These are phyloP conservation scores for Diogma glabrata DNA, from an alignment of 2,888 invertebrate species.

Conservation along the genomic window DNA sequence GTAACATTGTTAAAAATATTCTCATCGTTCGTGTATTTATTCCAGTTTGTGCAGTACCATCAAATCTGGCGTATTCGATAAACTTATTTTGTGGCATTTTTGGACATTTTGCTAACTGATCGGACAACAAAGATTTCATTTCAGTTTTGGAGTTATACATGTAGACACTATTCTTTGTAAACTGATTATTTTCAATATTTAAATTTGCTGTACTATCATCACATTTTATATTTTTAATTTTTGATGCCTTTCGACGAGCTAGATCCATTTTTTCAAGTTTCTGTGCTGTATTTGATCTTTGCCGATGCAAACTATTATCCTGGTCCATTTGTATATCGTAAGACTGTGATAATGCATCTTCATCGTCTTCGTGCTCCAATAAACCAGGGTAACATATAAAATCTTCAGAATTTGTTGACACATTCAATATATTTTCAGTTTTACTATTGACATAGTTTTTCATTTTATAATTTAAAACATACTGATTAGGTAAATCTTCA, in stretches of 20 bases:
- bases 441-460: conserved; percentile 33
- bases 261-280: conserved; percentile 80
- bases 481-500: conserved; percentile 61
- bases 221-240: conserved; percentile 66
- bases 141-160: too few species aligned
- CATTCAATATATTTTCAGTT: conserved; percentile 18
- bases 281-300: conserved; percentile 79
- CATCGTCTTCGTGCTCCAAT: conserved; percentile 64
- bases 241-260: conserved; percentile 67
- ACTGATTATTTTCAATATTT: conserved; percentile 37
- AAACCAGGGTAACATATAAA: conserved; percentile 63
- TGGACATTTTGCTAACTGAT: conserved; percentile 65
- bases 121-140: conserved; percentile 53
- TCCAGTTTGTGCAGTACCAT: conserved; percentile 74
- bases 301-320: conserved; percentile 50
- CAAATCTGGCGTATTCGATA: conserved; percentile 80
- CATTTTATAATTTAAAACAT: conserved; percentile 32
- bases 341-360: conserved; percentile 52
- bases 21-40: conserved; percentile 72
- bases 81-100: conserved; percentile 75
- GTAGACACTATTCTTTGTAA: conserved; percentile 35
- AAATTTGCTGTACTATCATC: conserved; percentile 44
- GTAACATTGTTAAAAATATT: conserved; percentile 82
- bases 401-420: conserved; percentile 29
- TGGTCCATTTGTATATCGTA: conserved; percentile 66